phyloP scores from a whole-genome alignment of 2,113 vertebrate genomes.

The Crotalus viridis region DNA sequence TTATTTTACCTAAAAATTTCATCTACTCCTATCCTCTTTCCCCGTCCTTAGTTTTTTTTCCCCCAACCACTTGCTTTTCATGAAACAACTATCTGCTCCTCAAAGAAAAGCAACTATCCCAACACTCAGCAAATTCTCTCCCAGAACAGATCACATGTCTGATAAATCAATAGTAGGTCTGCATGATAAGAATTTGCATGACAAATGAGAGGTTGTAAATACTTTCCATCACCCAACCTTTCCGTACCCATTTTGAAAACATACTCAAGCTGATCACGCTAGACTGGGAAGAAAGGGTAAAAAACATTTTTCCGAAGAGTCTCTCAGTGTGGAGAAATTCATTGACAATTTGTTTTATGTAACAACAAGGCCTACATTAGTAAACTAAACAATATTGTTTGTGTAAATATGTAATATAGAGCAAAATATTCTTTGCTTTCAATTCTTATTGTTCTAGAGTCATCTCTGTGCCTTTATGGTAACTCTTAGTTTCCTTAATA shows the following conservation, averaged over 20 bases:
- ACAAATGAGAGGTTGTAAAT: background rate
- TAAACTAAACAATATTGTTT: background rate
- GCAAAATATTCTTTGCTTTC: background rate
- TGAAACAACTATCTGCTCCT: background rate
- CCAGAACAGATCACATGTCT: background rate
- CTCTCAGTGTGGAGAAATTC: background rate
- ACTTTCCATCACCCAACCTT: background rate
- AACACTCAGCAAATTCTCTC: background rate
- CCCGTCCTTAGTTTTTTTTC: background rate
- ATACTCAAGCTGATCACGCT: background rate
- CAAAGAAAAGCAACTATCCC: background rate
- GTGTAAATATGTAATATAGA: background rate
- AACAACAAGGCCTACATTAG: background rate
- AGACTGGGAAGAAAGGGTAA: background rate
- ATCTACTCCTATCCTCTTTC: background rate
- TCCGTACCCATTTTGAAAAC: background rate
- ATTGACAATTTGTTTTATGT: background rate
- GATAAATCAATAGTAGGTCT: background rate
- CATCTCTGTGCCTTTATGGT: background rate
- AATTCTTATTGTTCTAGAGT: background rate
- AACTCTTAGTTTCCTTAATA: slow-evolving; percentile 29
- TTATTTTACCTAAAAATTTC: background rate
- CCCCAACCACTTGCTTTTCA: background rate
- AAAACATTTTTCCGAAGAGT: background rate
- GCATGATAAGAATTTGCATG: background rate